phyloP scores from a whole-genome alignment of 2,113 vertebrate species.

The Calyptommatus sinebrachiatus region DNA sequence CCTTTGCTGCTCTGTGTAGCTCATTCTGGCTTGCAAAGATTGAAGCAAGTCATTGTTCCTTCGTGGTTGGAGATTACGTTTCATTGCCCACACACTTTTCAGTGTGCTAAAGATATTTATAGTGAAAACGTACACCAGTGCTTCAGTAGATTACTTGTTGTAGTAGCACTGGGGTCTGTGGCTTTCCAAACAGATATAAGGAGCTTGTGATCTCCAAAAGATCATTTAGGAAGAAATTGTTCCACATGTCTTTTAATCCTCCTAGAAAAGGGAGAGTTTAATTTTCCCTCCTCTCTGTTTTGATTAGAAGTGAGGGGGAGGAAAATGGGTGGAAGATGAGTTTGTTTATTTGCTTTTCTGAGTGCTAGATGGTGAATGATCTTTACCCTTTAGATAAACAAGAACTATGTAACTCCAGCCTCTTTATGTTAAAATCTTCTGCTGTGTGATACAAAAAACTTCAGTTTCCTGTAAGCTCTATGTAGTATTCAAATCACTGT shows the following conservation, averaged over 20 bases:
- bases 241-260: background rate
- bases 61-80: slow-evolving; percentile 51
- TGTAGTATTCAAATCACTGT: background rate
- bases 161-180: background rate
- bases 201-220: background rate
- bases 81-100: slow-evolving; percentile 31
- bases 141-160: slow-evolving; percentile 19
- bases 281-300: background rate
- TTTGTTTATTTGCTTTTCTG: too few species aligned
- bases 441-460: background rate
- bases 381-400: background rate
- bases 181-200: background rate
- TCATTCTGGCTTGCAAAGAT: background rate
- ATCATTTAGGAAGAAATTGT: background rate
- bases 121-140: slow-evolving; percentile 27
- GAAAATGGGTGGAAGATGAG: background rate
- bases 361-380: background rate
- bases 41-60: slow-evolving; percentile 50
- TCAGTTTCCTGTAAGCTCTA: background rate
- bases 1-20: slow-evolving; percentile 9
- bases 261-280: background rate
- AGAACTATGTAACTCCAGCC: too few species aligned
- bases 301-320: background rate
- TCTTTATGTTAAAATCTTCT: background rate
- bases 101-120: slow-evolving; percentile 46